Evolutionary conservation across 1,140 invertebrate species (phyloP), one percentile per base, ranked within the genome.

Genomic region (Gonioctena quinquepunctata): DNA sequence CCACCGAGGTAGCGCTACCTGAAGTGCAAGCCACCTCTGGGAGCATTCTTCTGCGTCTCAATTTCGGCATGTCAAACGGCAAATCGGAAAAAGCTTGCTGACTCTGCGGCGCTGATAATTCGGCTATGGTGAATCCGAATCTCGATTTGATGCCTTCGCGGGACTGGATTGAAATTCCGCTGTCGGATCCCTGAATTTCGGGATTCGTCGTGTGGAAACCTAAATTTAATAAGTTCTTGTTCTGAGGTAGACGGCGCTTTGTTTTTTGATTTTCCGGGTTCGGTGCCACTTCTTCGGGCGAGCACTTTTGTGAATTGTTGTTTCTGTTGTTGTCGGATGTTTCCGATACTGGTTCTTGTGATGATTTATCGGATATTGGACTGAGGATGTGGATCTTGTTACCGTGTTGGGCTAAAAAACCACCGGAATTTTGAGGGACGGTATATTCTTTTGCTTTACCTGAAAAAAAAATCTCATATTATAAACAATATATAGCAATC

Each of bases 11-110:
- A 19, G 89, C 88, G 74, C 90, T 91, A 33, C 89, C 88, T 13
- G 90, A 91, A 27, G 91, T 92, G 50, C 88, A 89, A 6, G 87
- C 87, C 42, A 87, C 86, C 72, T 89, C 83, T 77, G 87, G 86
- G 8, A 87, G 81, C 67, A 87, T 83, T 70, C 92, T 87, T 80
- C 90, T 88, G 54, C 93, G 86, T 50, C 93, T 84, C 61, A 95
- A 82, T 80, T 96, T 96, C n/a, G 94, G 93, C 93, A 95, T 95
- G 73, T 95, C 93, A 76, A 95, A 95, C 0, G 94, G 93, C 66
- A 95, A 85, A 83, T 93, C 91, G 18, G 87, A 87, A 25, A 93
- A 84, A 75, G 92, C 91, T 16, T 84, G 74, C 80, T 84, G 73
- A 80, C 81, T 69, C 77, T 80, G 33, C 80, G 73, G 70, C 16